These are phyloP conservation scores for Isoperla grammatica DNA, from an alignment of 2,888 invertebrate species.

Conservation along the genomic window DNA sequence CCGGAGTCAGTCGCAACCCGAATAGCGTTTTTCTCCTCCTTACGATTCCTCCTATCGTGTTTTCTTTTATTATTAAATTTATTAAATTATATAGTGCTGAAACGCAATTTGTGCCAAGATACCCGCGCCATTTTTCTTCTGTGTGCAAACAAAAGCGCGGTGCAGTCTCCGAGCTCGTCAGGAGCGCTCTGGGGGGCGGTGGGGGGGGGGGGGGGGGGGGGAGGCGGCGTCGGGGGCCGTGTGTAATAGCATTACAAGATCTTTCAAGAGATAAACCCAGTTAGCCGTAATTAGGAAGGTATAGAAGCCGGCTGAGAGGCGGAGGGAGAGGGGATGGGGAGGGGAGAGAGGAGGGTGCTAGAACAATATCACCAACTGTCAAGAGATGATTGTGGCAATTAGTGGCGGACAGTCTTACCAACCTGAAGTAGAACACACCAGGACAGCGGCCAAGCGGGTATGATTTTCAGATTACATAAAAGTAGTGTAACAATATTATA, in stretches of 20 bases:
- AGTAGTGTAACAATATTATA: no score
- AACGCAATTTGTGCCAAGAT: conserved; percentile 13
- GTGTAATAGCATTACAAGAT: conserved; percentile 19
- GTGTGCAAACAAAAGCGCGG: conserved; percentile 12
- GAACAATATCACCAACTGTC: conserved; percentile 26
- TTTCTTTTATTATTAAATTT: conserved; percentile 2
- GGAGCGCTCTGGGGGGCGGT: conserved; percentile 7
- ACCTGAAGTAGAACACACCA: not conserved
- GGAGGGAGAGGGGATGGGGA: not conserved
- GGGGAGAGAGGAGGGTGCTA: conserved; percentile 11
- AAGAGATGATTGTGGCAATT: conserved; percentile 27
- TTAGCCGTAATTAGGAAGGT: conserved; percentile 14
- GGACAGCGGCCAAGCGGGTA: not conserved
- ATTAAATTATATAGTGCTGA: conserved; percentile 2
- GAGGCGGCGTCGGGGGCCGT: conserved; percentile 5
- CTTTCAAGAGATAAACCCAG: conserved; percentile 6
- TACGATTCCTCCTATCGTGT: no score
- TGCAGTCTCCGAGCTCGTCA: conserved; percentile 9
- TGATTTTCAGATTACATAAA: no score
- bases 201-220: not conserved
- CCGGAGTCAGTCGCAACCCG: no score
- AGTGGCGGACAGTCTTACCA: conserved; percentile 1
- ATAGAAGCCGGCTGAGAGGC: not conserved
- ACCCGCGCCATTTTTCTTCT: conserved; percentile 20
- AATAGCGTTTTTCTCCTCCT: no score